Evolutionary conservation across 2,797 vertebrate genomes (phyloP).

Genomic region (Dromococcyx pavoninus): DNA sequence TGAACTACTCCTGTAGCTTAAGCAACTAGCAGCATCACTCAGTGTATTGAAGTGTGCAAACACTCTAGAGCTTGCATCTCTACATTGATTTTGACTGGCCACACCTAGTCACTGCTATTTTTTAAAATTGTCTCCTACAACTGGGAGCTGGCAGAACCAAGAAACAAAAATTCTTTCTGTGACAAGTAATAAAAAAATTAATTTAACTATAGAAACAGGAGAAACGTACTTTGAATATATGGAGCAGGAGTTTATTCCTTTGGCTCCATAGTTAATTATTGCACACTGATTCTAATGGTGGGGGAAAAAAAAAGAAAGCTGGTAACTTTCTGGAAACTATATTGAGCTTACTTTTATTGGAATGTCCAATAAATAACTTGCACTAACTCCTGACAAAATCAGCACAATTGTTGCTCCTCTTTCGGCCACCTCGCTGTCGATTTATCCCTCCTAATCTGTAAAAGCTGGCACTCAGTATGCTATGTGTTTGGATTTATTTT

Average conservation of each 20-base stretch:
- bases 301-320: background rate
- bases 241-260: background rate
- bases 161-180: constrained; percentile 1
- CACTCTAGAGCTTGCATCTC: no score
- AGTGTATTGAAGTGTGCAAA: background rate
- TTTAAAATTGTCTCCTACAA: background rate
- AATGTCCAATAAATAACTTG: background rate
- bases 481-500: background rate
- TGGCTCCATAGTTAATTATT: no score
- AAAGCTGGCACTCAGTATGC: background rate
- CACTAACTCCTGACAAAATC: background rate
- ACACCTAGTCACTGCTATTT: background rate
- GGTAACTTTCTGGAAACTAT: background rate
- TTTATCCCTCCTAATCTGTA: background rate
- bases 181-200: constrained; percentile 2
- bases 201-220: background rate
- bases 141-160: background rate
- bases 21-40: background rate
- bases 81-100: background rate
- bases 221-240: background rate
- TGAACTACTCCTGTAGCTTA: background rate
- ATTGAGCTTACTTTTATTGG: background rate
- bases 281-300: background rate
- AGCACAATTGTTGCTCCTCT: background rate
- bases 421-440: background rate